A percentile compares a stretch with the other conserved stretches of the same genome.
Evolutionary conservation across 1,140 invertebrate genomes (phyloP).

Genomic region (Polyergus mexicanus): DNA sequence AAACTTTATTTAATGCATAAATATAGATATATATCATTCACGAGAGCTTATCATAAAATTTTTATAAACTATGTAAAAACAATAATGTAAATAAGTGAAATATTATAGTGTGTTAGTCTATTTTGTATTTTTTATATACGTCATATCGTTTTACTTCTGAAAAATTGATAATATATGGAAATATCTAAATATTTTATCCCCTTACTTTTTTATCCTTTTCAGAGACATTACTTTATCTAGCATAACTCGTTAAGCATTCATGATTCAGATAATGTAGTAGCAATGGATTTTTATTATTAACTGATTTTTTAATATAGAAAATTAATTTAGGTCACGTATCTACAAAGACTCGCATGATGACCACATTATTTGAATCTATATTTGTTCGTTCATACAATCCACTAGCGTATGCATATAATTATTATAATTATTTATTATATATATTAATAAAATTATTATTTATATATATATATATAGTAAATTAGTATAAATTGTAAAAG

Average conservation of each 20-base stretch:
- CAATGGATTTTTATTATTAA: background rate
- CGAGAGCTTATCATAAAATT: background rate
- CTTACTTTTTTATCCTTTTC: background rate
- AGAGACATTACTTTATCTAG: background rate
- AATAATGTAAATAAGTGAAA: background rate
- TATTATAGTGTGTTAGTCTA: background rate
- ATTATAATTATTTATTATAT: no score
- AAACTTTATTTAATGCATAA: background rate
- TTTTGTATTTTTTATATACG: background rate
- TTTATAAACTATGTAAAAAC: background rate
- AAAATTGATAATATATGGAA: background rate
- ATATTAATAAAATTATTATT: no score
- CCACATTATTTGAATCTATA: background rate
- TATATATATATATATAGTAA: constrained; percentile 7
- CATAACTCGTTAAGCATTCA: background rate
- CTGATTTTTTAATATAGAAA: background rate
- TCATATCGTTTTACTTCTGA: background rate
- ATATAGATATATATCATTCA: background rate
- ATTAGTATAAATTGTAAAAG: constrained; percentile 23
- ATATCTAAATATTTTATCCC: background rate
- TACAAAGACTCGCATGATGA: background rate
- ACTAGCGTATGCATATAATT: constrained; percentile 10
- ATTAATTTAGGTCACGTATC: constrained; percentile 30
- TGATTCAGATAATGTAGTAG: background rate
- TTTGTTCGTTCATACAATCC: background rate